Evolutionary conservation across 2,888 invertebrate genomes (phyloP).

Genomic region (Xylota sylvarum): DNA sequence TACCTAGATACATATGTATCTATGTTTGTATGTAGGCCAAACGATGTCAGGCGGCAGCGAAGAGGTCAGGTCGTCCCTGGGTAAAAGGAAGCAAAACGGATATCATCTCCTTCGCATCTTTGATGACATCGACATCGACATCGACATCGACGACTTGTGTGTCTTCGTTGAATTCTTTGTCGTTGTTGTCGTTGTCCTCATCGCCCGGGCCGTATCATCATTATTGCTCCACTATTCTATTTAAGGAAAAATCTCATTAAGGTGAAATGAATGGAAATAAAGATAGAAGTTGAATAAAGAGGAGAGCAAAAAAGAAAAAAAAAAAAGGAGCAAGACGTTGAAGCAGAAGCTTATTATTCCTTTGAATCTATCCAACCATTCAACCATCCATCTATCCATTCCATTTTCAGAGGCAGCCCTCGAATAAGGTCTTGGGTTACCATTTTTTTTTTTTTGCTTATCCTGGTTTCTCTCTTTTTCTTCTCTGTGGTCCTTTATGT

Average conservation of each 20-base stretch:
- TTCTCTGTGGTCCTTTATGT: constrained; percentile 50
- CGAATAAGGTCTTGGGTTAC: constrained; percentile 64
- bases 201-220: constrained; percentile 63
- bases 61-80: constrained; percentile 58
- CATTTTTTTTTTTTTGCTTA: constrained; percentile 28
- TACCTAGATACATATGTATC: not conserved
- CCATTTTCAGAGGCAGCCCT: constrained; percentile 58
- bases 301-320: not conserved
- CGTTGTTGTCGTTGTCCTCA: constrained; percentile 28
- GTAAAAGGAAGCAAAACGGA: constrained; percentile 61
- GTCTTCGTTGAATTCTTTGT: constrained; percentile 48
- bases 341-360: constrained; percentile 75
- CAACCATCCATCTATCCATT: constrained; percentile 55
- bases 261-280: constrained; percentile 74
- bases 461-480: constrained; percentile 24
- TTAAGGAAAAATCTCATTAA: constrained; percentile 77
- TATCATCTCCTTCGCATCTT: constrained; percentile 69
- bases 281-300: constrained; percentile 50
- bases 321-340: constrained; percentile 66
- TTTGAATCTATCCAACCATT: constrained; percentile 62
- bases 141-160: constrained; percentile 56
- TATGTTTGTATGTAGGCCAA: constrained; percentile 41
- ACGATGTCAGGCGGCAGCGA: constrained; percentile 38
- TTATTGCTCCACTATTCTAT: constrained; percentile 75
- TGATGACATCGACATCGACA: constrained; percentile 64